Base-by-base conservation (phyloP, 1,140 invertebrate species). In the Lordiphosa stackelbergi region DNA sequence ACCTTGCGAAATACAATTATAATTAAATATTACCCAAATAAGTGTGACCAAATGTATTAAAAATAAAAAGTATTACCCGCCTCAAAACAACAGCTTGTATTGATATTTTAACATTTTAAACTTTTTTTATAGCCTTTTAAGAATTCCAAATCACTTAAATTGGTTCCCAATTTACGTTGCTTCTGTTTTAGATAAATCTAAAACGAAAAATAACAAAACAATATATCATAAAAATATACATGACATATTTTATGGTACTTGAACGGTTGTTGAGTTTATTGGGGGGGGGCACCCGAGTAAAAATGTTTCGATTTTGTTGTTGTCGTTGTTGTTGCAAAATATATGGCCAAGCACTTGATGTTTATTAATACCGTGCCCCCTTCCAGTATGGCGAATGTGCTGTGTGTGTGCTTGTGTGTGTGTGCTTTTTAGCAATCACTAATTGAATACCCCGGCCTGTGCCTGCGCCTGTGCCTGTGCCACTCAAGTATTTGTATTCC, bases 161-260 rank as follows among this genome's bases (percentile, higher is more conserved):
- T 24, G 22, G 4, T 24, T 24, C 28, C 28, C 5, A 31, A 31
- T 31, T 1, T 8, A 31, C 7, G 28, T 31, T 61, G 48, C 41
- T 64, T 53, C 34, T 37, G 31, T 35, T 49, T 49, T 13, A 54
- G 52, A 60, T 65, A 69, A 66, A 66, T 66, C 52, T 56, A 49
- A 66, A 56, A 49, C 2, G 19, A 45, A 11, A 11, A 45, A 19
- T 10, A 51, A 37, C 13, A 40, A 16, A 9, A 37, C 34, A 57
- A 48, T 24, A 59, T 54, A 69, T 56, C 66, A 61, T 66, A 66
- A 61, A 66, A 51, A 45, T 45, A 56, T 41, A 55, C 41, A 42
- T 31, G 43, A 46, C 58, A 35, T 45, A 54, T 62, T 84, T 84
- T 84, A 85, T 84, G 79, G 68, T 34, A 78, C 79, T 84, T 78